Conservation (phyloP, 2,888 invertebrate species). For the Sinopyrophorus schimmeli region DNA sequence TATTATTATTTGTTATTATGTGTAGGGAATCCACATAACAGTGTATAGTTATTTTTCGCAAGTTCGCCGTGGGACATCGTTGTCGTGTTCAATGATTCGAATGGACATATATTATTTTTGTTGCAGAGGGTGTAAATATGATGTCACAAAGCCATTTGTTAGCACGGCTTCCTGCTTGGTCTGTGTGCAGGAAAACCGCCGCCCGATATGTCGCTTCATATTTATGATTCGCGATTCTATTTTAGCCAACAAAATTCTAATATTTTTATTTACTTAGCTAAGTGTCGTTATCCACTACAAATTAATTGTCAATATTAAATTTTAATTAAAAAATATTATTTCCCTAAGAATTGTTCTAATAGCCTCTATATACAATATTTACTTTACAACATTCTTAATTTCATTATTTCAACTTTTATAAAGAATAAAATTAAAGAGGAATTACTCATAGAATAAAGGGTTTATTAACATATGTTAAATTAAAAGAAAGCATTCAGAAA, state of each 20-base stretch:
- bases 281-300: too few relatives aligned
- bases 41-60: constrained; percentile 40
- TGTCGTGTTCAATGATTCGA: constrained; percentile 54
- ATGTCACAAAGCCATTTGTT: constrained; percentile 56
- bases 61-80: constrained; percentile 44
- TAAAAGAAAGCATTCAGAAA: too few relatives aligned
- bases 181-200: constrained; percentile 54
- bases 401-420: too few relatives aligned
- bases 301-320: too few relatives aligned
- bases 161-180: constrained; percentile 51
- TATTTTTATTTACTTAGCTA: too few relatives aligned
- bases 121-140: constrained; percentile 55
- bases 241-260: constrained; percentile 22
- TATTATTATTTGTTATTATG: constrained; percentile 32
- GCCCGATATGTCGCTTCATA: constrained; percentile 55
- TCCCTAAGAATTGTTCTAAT: too few relatives aligned
- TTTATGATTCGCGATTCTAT: constrained; percentile 45
- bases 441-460: too few relatives aligned
- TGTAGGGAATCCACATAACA: constrained; percentile 26
- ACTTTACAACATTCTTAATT: too few relatives aligned
- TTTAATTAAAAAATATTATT: too few relatives aligned
- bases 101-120: constrained; percentile 56
- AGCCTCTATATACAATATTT: too few relatives aligned
- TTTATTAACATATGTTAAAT: too few relatives aligned
- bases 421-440: too few relatives aligned